These are phyloP conservation scores for Isaurus tuberculatus DNA, from an alignment of 92 coral and sea anemone genomes.

Conservation along the genomic window DNA sequence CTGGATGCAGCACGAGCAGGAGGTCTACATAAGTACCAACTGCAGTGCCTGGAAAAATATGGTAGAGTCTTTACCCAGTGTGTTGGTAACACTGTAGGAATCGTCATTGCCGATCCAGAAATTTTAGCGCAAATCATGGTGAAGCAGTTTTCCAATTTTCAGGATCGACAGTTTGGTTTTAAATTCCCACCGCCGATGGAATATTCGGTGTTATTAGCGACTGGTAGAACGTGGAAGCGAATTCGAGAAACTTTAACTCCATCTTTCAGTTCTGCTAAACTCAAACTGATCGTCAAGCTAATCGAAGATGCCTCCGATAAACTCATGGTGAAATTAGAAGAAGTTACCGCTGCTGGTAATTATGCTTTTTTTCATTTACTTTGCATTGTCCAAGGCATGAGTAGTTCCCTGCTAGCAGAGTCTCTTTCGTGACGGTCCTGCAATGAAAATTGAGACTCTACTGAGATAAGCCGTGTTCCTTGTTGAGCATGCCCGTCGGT, in stretches of 20 bases:
- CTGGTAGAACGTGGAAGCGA: conserved; percentile 38
- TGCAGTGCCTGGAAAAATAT: conserved; percentile 24
- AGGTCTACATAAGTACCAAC: conserved; percentile 36
- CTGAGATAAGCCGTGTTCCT: too few species aligned
- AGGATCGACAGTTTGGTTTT: conserved; percentile 35
- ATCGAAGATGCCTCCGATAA: conserved; percentile 31
- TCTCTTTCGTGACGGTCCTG: too few species aligned
- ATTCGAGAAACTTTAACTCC: conserved; percentile 32
- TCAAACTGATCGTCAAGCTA: conserved; percentile 23
- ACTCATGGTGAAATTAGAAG: conserved; percentile 4
- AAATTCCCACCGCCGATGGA: conserved; percentile 49
- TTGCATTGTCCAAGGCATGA: too few species aligned
- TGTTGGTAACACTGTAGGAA: conserved; percentile 13
- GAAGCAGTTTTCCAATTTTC: conserved; percentile 37
- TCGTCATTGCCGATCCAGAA: conserved; percentile 43
- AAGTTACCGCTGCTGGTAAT: conserved; percentile 28
- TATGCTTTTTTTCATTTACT: background rate
- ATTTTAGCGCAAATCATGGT: conserved; percentile 35
- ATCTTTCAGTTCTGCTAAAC: conserved; percentile 40
- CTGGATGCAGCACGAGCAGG: conserved; percentile 25
- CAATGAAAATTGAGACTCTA: too few species aligned
- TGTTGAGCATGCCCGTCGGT: too few species aligned
- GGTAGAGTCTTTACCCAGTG: conserved; percentile 48
- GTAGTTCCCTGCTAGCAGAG: too few species aligned
- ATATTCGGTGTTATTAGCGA: conserved; percentile 38